Percentiles rank a stretch among this genome's conserved stretches.
These are phyloP conservation scores for Oxycera nigricornis DNA, from an alignment of 2,888 invertebrate species.

Conservation along the genomic window DNA sequence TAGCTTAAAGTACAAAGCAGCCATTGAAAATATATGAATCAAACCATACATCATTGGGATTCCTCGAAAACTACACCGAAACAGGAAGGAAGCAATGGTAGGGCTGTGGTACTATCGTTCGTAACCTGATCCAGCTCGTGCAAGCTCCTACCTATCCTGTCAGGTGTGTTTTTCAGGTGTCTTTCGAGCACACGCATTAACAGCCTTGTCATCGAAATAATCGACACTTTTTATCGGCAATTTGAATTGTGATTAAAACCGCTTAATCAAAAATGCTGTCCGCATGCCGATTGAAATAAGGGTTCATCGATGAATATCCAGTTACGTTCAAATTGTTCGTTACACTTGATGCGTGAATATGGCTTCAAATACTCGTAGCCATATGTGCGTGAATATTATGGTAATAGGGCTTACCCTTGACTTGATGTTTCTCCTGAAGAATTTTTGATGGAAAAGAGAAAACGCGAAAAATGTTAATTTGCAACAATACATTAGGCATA, in stretches of 20 bases:
- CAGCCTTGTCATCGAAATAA: background rate
- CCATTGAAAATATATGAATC: background rate
- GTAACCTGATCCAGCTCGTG: conserved; percentile 6
- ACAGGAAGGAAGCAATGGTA: background rate
- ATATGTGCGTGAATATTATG: conserved; percentile 30
- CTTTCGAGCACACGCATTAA: background rate
- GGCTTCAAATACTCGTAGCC: background rate
- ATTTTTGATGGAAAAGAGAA: too few species aligned
- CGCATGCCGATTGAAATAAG: background rate
- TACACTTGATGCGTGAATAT: conserved; percentile 1
- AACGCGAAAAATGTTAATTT: too few species aligned
- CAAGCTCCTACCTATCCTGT: conserved; percentile 21
- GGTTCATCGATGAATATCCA: conserved; percentile 4
- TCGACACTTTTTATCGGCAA: conserved; percentile 8
- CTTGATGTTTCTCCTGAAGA: too few species aligned
- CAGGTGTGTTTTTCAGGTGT: conserved; percentile 29
- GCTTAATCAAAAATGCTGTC: conserved; percentile 24
- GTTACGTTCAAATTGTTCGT: background rate
- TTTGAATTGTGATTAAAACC: conserved; percentile 32
- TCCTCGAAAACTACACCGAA: background rate
- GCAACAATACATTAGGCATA: too few species aligned
- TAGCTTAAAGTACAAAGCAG: background rate
- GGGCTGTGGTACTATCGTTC: background rate
- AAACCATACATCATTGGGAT: background rate
- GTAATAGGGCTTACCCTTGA: conserved; percentile 22